phyloP scores from a whole-genome alignment of 2,888 invertebrate species.

The Anthoptus insignis region DNA sequence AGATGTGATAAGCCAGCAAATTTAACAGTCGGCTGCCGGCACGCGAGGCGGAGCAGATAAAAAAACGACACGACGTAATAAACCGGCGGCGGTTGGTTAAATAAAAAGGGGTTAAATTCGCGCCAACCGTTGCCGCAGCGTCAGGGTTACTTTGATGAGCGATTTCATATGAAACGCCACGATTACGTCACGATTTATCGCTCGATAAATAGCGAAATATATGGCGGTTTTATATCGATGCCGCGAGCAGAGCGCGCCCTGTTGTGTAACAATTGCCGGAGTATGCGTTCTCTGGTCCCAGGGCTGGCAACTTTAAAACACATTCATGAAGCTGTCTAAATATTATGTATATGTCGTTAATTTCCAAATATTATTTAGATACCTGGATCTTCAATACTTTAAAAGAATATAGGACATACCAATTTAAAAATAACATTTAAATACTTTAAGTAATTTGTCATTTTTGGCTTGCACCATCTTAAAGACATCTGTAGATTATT shows the following conservation, averaged over 20 bases:
- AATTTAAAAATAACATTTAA: too few species aligned
- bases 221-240: constrained; percentile 25
- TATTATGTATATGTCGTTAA: too few species aligned
- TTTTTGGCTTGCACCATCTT: too few species aligned
- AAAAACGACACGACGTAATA: constrained; percentile 55
- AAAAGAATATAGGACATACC: too few species aligned
- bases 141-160: constrained; percentile 39
- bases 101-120: constrained; percentile 58
- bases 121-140: constrained; percentile 45
- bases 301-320: too few species aligned
- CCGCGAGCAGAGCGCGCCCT: constrained; percentile 3
- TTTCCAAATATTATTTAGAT: too few species aligned
- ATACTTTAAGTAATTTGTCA: too few species aligned
- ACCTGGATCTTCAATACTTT: too few species aligned
- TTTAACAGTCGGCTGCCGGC: constrained; percentile 25
- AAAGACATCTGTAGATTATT: too few species aligned
- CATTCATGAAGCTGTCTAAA: too few species aligned
- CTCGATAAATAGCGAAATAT: constrained; percentile 35
- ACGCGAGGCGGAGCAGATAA: constrained; percentile 38
- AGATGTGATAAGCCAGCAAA: constrained; percentile 36
- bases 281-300: too few species aligned
- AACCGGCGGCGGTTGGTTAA: constrained; percentile 60
- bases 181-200: constrained; percentile 38
- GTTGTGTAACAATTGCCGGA: constrained; percentile 2
- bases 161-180: constrained; percentile 37